Conservation (phyloP, 1,140 invertebrate species). For the Theocolax elegans region DNA sequence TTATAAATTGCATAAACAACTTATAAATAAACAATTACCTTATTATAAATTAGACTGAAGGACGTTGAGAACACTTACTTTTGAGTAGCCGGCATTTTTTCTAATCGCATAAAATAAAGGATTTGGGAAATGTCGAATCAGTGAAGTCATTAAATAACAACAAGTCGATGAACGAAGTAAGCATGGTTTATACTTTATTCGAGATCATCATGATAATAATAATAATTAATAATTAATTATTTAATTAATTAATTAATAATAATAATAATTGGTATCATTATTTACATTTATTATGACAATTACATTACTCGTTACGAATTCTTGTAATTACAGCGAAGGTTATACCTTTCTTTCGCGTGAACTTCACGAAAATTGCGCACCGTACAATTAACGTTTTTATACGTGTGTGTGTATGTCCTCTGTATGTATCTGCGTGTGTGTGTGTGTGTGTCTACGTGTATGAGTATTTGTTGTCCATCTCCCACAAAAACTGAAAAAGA, state of each 20-base stretch:
- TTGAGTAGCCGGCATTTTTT: too few relatives aligned
- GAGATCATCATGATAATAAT: constrained; percentile 65
- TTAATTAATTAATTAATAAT: constrained; percentile 43
- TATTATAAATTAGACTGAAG: too few relatives aligned
- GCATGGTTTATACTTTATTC: constrained; percentile 63
- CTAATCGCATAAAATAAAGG: too few relatives aligned
- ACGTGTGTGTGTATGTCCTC: neutral
- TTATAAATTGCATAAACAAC: too few relatives aligned
- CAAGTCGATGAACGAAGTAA: constrained; percentile 47
- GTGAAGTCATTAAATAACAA: constrained; percentile 33
- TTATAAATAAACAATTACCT: too few relatives aligned
- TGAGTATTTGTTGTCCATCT: neutral
- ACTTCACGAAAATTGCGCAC: constrained; percentile 20
- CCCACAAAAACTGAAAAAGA: too few relatives aligned
- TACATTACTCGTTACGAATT: constrained; percentile 60
- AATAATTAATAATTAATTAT: constrained; percentile 49
- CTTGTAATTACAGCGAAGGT: constrained; percentile 63
- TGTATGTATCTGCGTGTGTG: neutral
- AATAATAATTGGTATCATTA: constrained; percentile 38
- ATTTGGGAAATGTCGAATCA: too few relatives aligned
- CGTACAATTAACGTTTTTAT: neutral
- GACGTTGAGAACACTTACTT: too few relatives aligned
- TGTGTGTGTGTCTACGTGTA: constrained; percentile 18
- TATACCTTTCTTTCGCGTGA: constrained; percentile 46
- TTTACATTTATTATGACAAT: constrained; percentile 45